Base-by-base conservation (phyloP, 2,113 vertebrate genomes). In the Varanus komodoensis region DNA sequence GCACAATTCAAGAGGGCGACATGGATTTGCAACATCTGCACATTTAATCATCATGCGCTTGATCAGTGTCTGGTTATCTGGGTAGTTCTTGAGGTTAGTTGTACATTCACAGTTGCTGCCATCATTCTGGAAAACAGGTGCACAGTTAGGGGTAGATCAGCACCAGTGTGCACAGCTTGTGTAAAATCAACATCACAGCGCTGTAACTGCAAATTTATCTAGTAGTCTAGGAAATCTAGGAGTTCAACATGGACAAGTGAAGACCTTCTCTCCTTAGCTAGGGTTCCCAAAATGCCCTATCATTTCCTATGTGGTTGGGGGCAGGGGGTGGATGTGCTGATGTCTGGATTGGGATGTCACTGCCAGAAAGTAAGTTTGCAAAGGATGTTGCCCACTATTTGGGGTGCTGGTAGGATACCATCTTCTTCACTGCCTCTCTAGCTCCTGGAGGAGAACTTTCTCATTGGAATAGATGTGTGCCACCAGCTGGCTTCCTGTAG, bases 21-120 rank as follows among this genome's bases (percentile, higher is more conserved):
- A 99, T 0, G 99, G 99, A 90, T 99, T 99, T 87, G 98, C 98
- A 93, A 99, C 98, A 3, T 99, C 99, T 0, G 99, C 99, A 94
- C 99, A 99, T 96, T 99, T 99, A 73, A 99, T 99, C 97, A 99
- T 97, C 99, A 99, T 99, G 88, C 98, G 98, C 93, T 99, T 99
- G 92, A 99, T 99, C 92, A 99, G 95, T 86, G 98, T 98, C 17
- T 99, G 98, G 94, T 98, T 99, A 93, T 99, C 99, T 3, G 98
- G 98, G 87, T 98, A 98, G 95, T 98, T 99, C 95, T 97, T 98
- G 89, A 98, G 96, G 34, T 93, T 96, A 83, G 97, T 95, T 91
- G 97, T 97, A 81, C 97, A 97, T 38, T 98, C 99, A 73, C 96
- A 97, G 95, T 98, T 95, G 0, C 97, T 97, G 96, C 97, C 97